These are phyloP conservation scores for Drosophila ohnishii DNA, from an alignment of 1,140 invertebrate species.

Conservation along the genomic window DNA sequence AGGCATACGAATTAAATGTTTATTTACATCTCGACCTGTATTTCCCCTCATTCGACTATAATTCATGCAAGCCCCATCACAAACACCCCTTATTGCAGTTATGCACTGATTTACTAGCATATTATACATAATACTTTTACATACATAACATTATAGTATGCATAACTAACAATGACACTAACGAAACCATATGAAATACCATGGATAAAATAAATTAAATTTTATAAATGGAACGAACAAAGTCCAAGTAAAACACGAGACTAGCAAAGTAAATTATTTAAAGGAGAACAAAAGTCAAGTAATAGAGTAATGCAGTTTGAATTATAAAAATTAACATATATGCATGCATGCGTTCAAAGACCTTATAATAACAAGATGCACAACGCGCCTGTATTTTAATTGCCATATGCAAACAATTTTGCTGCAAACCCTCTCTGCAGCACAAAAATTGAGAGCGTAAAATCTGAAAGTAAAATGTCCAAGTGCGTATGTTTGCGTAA, in stretches of 20 bases:
- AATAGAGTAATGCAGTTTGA: constrained; percentile 72
- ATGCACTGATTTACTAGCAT: constrained; percentile 56
- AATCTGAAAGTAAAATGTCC: neutral
- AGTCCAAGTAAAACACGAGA: constrained; percentile 53
- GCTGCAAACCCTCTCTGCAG: neutral
- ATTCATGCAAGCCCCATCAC: constrained; percentile 6
- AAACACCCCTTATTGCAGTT: constrained; percentile 67
- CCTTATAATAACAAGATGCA: neutral
- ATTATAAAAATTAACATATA: constrained; percentile 57
- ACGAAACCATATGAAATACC: constrained; percentile 48
- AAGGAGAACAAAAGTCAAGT: constrained; percentile 60
- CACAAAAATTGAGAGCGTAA: neutral
- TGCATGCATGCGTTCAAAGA: constrained; percentile 1
- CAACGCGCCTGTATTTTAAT: neutral
- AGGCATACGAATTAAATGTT: constrained; percentile 33
- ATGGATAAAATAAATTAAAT: constrained; percentile 58
- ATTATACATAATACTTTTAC: constrained; percentile 52
- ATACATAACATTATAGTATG: constrained; percentile 46
- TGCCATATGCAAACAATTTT: neutral
- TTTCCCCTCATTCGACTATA: constrained; percentile 11
- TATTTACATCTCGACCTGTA: constrained; percentile 42
- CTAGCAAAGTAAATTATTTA: constrained; percentile 73
- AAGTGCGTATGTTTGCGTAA: neutral
- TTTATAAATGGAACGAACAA: constrained; percentile 60
- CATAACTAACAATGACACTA: constrained; percentile 72